phyloP scores from a whole-genome alignment of 35 echinoderm and acorn worm genomes.

The Diadema setosum region DNA sequence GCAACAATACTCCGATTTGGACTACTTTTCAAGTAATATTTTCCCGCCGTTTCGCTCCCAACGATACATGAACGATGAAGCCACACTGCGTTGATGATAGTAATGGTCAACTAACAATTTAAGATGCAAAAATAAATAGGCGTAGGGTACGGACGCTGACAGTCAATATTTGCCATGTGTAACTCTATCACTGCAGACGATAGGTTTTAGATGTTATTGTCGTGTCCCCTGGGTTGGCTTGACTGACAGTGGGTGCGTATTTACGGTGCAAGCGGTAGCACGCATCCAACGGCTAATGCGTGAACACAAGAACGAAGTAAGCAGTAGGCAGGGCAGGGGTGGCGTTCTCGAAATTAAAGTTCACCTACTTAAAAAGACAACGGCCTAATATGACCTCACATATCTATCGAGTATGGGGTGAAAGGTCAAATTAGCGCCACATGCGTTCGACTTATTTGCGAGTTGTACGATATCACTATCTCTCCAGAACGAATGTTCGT shows the following conservation, averaged over 20 bases:
- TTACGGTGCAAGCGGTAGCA: not conserved
- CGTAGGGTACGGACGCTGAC: too few relatives aligned
- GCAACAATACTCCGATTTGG: too few relatives aligned
- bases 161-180: not conserved
- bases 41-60: not conserved
- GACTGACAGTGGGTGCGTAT: not conserved
- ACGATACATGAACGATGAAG: not conserved
- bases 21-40: too few relatives aligned
- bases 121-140: too few relatives aligned
- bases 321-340: not conserved
- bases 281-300: not conserved
- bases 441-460: too few relatives aligned
- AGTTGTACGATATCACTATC: too few relatives aligned
- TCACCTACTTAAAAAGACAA: slow-evolving; percentile 9
- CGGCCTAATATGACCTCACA: not conserved
- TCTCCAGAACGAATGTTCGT: too few relatives aligned
- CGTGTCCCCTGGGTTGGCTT: not conserved
- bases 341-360: not conserved
- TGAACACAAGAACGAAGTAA: not conserved
- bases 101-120: too few relatives aligned
- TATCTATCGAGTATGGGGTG: not conserved
- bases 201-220: slow-evolving; percentile 3
- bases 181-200: not conserved
- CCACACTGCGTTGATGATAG: not conserved
- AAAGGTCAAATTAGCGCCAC: slow-evolving; percentile 9